Base-by-base conservation (phyloP, 2,888 invertebrate species). In the Odontocolon sp. region DNA sequence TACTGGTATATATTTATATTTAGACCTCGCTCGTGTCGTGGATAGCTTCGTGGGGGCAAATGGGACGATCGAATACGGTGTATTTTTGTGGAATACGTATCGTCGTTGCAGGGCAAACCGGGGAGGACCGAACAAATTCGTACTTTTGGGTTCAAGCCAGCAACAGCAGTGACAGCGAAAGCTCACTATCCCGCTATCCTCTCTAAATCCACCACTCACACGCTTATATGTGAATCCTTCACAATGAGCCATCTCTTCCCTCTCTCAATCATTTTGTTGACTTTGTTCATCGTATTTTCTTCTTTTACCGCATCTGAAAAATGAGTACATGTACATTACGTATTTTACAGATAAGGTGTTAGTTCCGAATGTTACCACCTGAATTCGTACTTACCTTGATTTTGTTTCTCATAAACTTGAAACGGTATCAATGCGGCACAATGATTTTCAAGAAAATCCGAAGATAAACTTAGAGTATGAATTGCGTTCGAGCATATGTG, bases 111-210 rank as follows among this genome's bases (percentile, higher is more conserved):
- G 83, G 76, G 40, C 73, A 74, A 73, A 80, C 80, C 79, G 80
- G 81, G 80, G 83, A 83, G 83, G 83, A 81, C 78, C 82, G 79
- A 69, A 83, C 78, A 81, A 68, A 69, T 66, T 64, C 64, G 73
- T 77, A 66, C 64, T 69, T 61, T 77, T 77, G 77, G 77, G 73
- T 11, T 59, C 11, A 36, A 26, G 77, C 77, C 77, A 77, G 68
- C 50, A 64, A 63, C 56, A 61, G 26, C 56, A 31, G 66, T n/a
- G n/a, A n/a, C n/a, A n/a, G 67, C 64, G 16, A 61, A 68, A 68
- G 14, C 61, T 67, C 54, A 16, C 33, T 59, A 8, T 16, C 9
- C 66, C 26, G 31, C 21, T 23, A n/a, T 21, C 50, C 59, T 40
- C n/a, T n/a, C n/a, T n/a, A n/a, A n/a, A n/a, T n/a, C n/a, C 57